These are phyloP conservation scores for Oryzias melastigma DNA, from an alignment of 2,113 vertebrate genomes.

Conservation along the genomic window DNA sequence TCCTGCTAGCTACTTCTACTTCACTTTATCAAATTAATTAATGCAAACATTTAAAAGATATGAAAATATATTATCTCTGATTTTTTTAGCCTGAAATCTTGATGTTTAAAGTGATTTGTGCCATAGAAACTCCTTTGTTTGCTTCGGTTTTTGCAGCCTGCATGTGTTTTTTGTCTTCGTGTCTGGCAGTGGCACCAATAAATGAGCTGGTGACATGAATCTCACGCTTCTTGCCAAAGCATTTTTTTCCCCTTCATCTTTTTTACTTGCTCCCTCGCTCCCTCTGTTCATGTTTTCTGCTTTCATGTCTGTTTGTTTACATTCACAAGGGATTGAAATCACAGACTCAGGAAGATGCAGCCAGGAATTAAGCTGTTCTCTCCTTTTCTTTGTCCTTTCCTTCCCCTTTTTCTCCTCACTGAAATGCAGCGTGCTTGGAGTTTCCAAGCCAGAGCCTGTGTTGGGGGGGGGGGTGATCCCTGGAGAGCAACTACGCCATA, in stretches of 20 bases:
- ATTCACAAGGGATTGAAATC: constrained; percentile 56
- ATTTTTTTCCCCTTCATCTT: constrained; percentile 45
- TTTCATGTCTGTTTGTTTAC: constrained; percentile 68
- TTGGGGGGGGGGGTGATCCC: constrained; percentile 52
- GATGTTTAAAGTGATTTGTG: not conserved
- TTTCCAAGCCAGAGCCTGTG: constrained; percentile 63
- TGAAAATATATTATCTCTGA: too few species aligned
- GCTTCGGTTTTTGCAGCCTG: constrained; percentile 35
- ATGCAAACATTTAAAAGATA: not conserved
- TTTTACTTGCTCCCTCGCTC: not conserved
- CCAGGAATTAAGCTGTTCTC: constrained; percentile 35
- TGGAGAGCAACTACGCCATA: constrained; percentile 64
- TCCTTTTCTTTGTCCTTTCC: constrained; percentile 53
- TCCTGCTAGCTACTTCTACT: too few species aligned
- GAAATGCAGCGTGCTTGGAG: constrained; percentile 45
- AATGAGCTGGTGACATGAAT: constrained; percentile 56
- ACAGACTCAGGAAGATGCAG: constrained; percentile 56
- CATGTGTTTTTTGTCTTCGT: constrained; percentile 52
- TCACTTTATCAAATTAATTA: not conserved
- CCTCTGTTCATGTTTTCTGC: constrained; percentile 31
- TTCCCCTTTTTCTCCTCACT: constrained; percentile 31
- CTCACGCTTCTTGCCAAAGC: constrained; percentile 68
- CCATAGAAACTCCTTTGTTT: constrained; percentile 23
- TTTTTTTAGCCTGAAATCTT: too few species aligned
- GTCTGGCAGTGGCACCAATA: constrained; percentile 52